Conservation (phyloP, 2,113 vertebrate species). For the Apaloderma vittatum region DNA sequence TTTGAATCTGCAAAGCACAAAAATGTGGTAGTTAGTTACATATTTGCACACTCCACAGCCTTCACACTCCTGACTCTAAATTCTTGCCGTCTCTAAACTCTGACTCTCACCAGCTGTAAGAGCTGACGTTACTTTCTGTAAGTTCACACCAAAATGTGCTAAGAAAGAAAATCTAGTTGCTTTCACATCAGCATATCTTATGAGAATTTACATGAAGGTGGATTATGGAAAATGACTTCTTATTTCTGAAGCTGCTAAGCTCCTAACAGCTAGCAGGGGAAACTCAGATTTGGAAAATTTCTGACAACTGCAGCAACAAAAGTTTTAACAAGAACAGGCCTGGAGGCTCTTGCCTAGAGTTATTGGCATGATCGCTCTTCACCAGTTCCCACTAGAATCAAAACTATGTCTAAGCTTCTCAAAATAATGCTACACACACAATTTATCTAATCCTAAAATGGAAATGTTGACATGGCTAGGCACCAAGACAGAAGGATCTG, state of each 20-base stretch:
- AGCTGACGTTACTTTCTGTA: neutral
- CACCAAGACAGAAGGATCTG: neutral
- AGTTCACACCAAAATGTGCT: neutral
- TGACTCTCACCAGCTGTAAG: neutral
- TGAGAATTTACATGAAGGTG: neutral
- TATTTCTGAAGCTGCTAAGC: neutral
- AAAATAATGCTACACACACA: neutral
- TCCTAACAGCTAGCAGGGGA: neutral
- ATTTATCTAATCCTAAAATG: neutral
- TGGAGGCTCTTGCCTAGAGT: neutral
- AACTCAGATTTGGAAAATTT: neutral
- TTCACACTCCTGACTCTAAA: neutral
- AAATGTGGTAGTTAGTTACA: neutral
- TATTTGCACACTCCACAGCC: neutral
- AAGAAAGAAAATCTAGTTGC: neutral
- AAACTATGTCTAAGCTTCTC: neutral
- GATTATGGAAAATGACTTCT: neutral
- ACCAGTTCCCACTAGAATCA: neutral
- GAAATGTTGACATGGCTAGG: neutral
- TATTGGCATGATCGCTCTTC: neutral
- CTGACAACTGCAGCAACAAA: neutral
- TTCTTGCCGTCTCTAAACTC: neutral
- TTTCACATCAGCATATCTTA: neutral
- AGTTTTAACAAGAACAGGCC: neutral
- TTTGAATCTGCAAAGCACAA: neutral